phyloP scores from a whole-genome alignment of 2,113 vertebrate genomes.

The Vidua chalybeata region DNA sequence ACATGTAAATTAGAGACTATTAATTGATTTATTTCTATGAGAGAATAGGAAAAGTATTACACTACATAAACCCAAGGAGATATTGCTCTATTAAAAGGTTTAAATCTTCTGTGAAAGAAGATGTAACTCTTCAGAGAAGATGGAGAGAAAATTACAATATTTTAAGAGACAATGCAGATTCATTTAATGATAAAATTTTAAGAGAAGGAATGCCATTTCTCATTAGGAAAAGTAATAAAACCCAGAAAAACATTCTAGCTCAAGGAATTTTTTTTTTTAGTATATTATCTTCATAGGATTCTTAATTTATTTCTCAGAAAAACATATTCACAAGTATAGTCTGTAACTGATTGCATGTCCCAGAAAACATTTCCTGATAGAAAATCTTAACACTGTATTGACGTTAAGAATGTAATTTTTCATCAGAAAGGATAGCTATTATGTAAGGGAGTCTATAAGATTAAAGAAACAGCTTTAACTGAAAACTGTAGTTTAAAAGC shows the following conservation, averaged over 20 bases:
- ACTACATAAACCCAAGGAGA: not conserved
- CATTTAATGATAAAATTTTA: not conserved
- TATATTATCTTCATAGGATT: slow-evolving; percentile 29
- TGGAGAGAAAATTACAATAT: not conserved
- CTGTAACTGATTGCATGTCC: slow-evolving; percentile 45
- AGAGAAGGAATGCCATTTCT: not conserved
- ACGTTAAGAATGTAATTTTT: slow-evolving; percentile 69
- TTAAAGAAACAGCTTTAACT: slow-evolving; percentile 47
- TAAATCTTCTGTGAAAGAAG: not conserved
- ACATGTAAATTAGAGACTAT: not conserved
- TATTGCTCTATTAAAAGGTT: not conserved
- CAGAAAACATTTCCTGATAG: slow-evolving; percentile 66
- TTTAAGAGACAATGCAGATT: not conserved
- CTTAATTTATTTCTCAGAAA: slow-evolving; percentile 57
- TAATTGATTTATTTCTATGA: not conserved
- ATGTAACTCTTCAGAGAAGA: not conserved
- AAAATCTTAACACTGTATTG: slow-evolving; percentile 60
- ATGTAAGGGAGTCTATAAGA: slow-evolving; percentile 35
- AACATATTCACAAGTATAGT: slow-evolving; percentile 56
- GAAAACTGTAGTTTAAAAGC: slow-evolving; percentile 5
- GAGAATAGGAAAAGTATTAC: not conserved
- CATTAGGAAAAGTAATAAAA: not conserved
- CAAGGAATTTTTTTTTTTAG: slow-evolving; percentile 36
- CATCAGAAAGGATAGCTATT: slow-evolving; percentile 47
- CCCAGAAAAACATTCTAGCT: not conserved